phyloP scores from a whole-genome alignment of 2,113 vertebrate genomes.

The Ranitomeya variabilis region DNA sequence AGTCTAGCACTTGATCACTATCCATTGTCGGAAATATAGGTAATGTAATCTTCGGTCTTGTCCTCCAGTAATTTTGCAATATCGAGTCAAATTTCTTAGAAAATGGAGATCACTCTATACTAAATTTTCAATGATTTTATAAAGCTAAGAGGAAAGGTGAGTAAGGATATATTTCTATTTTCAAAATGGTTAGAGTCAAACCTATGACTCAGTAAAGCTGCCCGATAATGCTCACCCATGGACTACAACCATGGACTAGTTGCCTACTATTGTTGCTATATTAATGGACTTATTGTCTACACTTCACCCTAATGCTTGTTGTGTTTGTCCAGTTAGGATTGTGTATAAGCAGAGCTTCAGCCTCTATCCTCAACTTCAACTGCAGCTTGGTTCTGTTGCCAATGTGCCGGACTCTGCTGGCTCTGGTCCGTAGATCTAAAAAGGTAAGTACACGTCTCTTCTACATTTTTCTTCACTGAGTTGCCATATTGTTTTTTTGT shows the following conservation, averaged over 20 bases:
- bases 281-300: background rate
- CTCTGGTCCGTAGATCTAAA: slow-evolving; percentile 83
- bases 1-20: too few relatives aligned
- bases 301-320: slow-evolving; percentile 67
- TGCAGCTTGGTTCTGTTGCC: slow-evolving; percentile 92
- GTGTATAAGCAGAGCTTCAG: slow-evolving; percentile 95
- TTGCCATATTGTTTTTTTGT: background rate
- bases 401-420: slow-evolving; percentile 87
- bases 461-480: background rate
- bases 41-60: too few relatives aligned
- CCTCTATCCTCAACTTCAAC: slow-evolving; percentile 93
- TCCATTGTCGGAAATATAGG: too few relatives aligned
- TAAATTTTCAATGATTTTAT: too few relatives aligned
- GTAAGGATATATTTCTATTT: too few relatives aligned
- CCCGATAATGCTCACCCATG: background rate
- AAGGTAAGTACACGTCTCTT: slow-evolving; percentile 70
- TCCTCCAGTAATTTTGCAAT: too few relatives aligned
- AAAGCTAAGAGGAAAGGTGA: too few relatives aligned
- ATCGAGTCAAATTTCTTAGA: too few relatives aligned
- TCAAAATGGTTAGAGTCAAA: too few relatives aligned
- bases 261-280: background rate
- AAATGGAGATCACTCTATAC: too few relatives aligned
- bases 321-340: slow-evolving; percentile 89
- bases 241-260: background rate
- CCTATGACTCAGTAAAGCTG: background rate